A percentile compares a stretch with the other conserved stretches of the same genome.
These are phyloP conservation scores for Isoperla grammatica DNA, from an alignment of 2,888 invertebrate genomes.

Conservation along the genomic window DNA sequence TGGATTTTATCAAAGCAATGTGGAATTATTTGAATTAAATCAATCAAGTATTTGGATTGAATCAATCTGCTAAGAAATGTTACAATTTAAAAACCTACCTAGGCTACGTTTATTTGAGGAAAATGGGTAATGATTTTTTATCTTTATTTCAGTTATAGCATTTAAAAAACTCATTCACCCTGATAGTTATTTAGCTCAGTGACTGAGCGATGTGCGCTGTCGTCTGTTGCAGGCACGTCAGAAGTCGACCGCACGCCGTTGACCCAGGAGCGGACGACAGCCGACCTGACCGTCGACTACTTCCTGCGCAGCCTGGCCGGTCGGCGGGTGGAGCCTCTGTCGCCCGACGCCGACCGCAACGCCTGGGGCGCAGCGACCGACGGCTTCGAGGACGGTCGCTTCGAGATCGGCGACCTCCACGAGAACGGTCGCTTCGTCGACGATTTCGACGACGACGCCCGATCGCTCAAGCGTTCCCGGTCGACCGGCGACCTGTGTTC, in stretches of 20 bases:
- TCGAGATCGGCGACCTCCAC: conserved; percentile 51
- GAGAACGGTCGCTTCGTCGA: conserved; percentile 43
- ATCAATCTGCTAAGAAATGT: too few species aligned
- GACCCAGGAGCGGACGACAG: conserved; percentile 44
- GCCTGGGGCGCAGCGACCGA: conserved; percentile 34
- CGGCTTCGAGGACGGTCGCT: conserved; percentile 47
- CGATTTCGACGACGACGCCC: conserved; percentile 42
- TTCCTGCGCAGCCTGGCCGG: conserved; percentile 42
- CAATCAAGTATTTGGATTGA: too few species aligned
- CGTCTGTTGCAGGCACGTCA: too few species aligned
- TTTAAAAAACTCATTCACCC: too few species aligned
- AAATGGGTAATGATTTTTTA: too few species aligned
- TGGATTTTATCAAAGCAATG: too few species aligned
- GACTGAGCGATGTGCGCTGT: too few species aligned
- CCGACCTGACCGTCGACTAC: conserved; percentile 50
- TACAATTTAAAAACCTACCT: too few species aligned
- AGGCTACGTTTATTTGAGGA: too few species aligned
- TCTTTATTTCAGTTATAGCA: too few species aligned
- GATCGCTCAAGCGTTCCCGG: conserved; percentile 44
- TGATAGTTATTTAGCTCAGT: too few species aligned
- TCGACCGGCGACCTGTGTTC: conserved; percentile 49
- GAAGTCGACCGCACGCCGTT: not conserved
- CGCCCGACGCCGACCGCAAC: conserved; percentile 37
- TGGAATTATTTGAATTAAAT: too few species aligned
- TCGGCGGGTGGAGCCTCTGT: conserved; percentile 32